Evolutionary conservation across 2,797 vertebrate species (phyloP).

Genomic region (Paguma larvata): DNA sequence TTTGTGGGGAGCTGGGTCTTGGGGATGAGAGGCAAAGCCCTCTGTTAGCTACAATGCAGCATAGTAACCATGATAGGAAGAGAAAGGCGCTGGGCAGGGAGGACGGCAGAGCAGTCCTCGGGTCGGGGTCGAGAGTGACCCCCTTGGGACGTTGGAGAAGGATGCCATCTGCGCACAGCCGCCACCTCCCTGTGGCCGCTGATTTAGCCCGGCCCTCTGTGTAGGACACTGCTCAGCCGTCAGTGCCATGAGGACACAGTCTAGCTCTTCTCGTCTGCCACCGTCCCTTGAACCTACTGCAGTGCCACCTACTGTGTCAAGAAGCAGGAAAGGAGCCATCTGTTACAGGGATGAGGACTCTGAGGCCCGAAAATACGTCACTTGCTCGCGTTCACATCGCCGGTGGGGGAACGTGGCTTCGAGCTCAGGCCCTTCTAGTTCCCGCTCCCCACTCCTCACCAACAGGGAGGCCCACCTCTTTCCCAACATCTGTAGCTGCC

Average conservation of each 20-base stretch:
- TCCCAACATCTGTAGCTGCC: neutral
- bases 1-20: too few relatives aligned
- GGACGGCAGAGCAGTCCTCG: neutral
- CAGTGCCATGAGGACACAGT: neutral
- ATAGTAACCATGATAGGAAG: neutral
- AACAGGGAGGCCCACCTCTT: neutral
- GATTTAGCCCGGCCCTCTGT: neutral
- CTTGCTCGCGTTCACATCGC: neutral
- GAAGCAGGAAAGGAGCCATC: neutral
- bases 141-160: neutral
- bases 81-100: neutral
- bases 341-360: neutral
- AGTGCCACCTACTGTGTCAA: too few relatives aligned
- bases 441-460: neutral
- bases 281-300: neutral
- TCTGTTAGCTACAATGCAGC: neutral
- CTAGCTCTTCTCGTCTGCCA: neutral
- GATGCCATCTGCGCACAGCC: neutral
- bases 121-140: neutral
- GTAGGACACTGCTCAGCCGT: accelerated
- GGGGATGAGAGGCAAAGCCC: neutral
- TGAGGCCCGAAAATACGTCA: neutral
- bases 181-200: neutral
- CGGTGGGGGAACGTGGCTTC: neutral
- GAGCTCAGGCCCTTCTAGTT: neutral